Conservation (phyloP, 2,113 vertebrate genomes). For the Dromiciops gliroides region DNA sequence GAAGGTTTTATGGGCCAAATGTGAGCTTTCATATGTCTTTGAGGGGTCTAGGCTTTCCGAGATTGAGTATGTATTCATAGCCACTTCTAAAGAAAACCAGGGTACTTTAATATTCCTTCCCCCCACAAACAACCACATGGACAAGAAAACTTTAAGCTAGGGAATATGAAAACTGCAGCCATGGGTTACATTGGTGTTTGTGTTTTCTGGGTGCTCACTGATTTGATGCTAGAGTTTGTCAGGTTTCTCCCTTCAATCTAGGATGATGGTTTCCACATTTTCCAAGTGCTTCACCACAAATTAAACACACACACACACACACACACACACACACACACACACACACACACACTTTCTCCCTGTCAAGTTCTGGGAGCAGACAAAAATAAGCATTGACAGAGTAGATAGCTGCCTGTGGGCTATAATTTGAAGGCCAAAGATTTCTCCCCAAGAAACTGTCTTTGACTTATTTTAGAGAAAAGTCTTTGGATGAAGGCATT, state of each 20-base stretch:
- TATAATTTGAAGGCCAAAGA: background rate
- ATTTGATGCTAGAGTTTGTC: background rate
- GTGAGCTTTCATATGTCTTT: background rate
- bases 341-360: background rate
- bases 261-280: background rate
- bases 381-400: background rate
- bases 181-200: background rate
- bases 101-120: background rate
- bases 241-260: background rate
- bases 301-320: too few species aligned
- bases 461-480: too few species aligned
- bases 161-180: background rate
- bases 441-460: too few species aligned
- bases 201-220: background rate
- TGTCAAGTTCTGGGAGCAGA: background rate
- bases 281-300: background rate
- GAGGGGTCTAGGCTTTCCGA: background rate
- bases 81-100: background rate
- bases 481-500: background rate
- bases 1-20: background rate
- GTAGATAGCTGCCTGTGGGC: background rate
- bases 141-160: background rate
- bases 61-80: background rate
- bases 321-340: too few species aligned
- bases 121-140: background rate